Conservation (phyloP, 2,113 vertebrate species). For the Pelvicachromis taeniatus region DNA sequence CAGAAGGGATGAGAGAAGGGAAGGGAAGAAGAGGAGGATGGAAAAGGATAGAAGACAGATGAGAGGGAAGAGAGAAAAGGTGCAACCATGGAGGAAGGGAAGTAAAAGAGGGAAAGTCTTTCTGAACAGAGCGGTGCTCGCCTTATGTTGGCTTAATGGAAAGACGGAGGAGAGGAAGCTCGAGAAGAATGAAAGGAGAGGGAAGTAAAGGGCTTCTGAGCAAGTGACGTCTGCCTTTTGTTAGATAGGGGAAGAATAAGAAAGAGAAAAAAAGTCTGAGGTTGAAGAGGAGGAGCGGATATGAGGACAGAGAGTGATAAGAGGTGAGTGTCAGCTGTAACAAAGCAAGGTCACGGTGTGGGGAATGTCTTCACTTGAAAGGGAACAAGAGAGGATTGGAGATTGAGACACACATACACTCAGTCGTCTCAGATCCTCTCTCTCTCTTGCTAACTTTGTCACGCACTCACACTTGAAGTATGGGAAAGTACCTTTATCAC, state of each 20-base stretch:
- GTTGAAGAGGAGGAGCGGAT: constrained; percentile 48
- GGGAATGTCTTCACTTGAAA: constrained; percentile 65
- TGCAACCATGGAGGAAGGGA: constrained; percentile 38
- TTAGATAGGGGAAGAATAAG: constrained; percentile 37
- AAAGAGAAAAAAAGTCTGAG: constrained; percentile 16
- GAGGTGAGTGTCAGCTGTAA: constrained; percentile 64
- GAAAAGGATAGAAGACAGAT: constrained; percentile 22
- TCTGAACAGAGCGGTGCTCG: constrained; percentile 7
- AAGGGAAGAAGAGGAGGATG: constrained; percentile 9
- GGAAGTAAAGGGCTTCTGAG: constrained; percentile 40
- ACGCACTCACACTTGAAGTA: neutral
- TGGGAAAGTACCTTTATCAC: neutral
- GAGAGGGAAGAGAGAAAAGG: constrained; percentile 27
- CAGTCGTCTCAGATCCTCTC: neutral
- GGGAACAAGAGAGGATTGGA: constrained; percentile 50
- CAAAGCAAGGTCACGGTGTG: constrained; percentile 69
- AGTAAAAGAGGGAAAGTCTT: constrained; percentile 1
- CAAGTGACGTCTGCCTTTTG: constrained; percentile 55
- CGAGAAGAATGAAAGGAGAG: constrained; percentile 48
- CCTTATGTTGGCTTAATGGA: constrained; percentile 68
- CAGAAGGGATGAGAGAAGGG: constrained; percentile 33
- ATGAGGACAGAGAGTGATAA: constrained; percentile 57
- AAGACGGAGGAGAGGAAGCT: constrained; percentile 50
- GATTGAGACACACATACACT: constrained; percentile 41
- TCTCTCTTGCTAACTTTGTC: neutral